Percentiles rank a stretch among this genome's conserved stretches.
Evolutionary conservation across 2,113 vertebrate genomes (phyloP).

Genomic region (Phalacrocorax brasilianus): DNA sequence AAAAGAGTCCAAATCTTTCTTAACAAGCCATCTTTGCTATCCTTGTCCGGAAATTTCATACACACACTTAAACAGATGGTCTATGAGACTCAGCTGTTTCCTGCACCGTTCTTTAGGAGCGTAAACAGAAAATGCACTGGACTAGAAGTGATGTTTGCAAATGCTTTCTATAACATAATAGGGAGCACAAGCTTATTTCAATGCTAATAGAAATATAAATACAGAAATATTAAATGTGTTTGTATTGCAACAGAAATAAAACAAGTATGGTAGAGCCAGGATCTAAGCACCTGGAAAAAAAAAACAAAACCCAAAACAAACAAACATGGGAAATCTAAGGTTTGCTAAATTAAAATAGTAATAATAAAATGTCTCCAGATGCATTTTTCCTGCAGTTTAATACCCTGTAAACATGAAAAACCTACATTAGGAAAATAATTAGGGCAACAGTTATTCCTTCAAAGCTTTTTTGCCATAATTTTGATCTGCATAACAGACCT

Average conservation of each 20-base stretch:
- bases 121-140: neutral
- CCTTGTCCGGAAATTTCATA: neutral
- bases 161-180: neutral
- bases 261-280: neutral
- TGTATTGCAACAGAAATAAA: neutral
- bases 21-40: neutral
- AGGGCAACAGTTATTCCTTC: neutral
- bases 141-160: neutral
- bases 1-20: neutral
- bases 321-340: neutral
- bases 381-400: neutral
- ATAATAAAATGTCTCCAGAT: neutral
- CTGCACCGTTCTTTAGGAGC: neutral
- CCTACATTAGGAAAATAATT: neutral
- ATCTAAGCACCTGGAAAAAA: neutral
- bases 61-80: neutral
- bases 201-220: neutral
- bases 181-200: neutral
- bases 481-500: neutral
- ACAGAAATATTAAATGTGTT: neutral
- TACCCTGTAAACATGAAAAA: neutral
- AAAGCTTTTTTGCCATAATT: neutral
- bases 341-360: neutral
- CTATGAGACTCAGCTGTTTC: neutral
- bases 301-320: neutral